phyloP scores from a whole-genome alignment of 2,797 vertebrate species.

The Microctenopoma steveboyesi region DNA sequence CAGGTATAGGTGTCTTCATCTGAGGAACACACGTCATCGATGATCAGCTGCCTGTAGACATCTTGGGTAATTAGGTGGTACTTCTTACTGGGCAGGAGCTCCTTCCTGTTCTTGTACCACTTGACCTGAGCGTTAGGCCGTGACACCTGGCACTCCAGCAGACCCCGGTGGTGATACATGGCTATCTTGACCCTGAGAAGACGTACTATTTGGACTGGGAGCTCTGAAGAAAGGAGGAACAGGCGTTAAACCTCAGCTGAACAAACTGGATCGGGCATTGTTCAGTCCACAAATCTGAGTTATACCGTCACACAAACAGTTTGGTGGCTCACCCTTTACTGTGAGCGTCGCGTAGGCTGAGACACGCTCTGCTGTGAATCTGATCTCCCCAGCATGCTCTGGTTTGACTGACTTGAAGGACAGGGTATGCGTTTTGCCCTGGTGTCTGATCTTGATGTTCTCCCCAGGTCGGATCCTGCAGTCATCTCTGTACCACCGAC shows the following conservation, averaged over 20 bases:
- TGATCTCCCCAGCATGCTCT: conserved; percentile 91
- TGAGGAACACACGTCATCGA: conserved; percentile 87
- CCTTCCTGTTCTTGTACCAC: conserved; percentile 88
- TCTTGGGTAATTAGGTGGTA: conserved; percentile 90
- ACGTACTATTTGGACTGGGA: conserved; percentile 91
- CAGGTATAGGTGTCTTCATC: conserved; percentile 95
- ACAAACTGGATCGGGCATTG: background rate
- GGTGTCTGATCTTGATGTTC: conserved; percentile 89
- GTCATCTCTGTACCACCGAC: conserved; percentile 92
- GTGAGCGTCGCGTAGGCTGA: conserved; percentile 89
- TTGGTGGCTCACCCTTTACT: conserved; percentile 86
- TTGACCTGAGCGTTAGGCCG: conserved; percentile 88
- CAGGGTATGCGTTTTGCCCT: conserved; percentile 89
- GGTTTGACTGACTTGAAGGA: conserved; percentile 86
- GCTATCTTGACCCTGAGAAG: conserved; percentile 93
- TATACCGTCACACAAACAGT: background rate
- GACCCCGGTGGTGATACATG: conserved; percentile 90
- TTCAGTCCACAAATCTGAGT: background rate
- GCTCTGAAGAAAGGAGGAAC: conserved; percentile 78
- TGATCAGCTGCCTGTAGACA: conserved; percentile 92
- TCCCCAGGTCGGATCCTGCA: conserved; percentile 86
- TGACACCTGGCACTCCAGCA: conserved; percentile 96
- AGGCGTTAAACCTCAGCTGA: background rate
- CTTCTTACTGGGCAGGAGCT: conserved; percentile 83
- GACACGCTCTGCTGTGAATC: conserved; percentile 90